Evolutionary conservation across 2,113 vertebrate species (phyloP), one percentile per base, ranked within the genome.

Genomic region (Gallinago undulata): DNA sequence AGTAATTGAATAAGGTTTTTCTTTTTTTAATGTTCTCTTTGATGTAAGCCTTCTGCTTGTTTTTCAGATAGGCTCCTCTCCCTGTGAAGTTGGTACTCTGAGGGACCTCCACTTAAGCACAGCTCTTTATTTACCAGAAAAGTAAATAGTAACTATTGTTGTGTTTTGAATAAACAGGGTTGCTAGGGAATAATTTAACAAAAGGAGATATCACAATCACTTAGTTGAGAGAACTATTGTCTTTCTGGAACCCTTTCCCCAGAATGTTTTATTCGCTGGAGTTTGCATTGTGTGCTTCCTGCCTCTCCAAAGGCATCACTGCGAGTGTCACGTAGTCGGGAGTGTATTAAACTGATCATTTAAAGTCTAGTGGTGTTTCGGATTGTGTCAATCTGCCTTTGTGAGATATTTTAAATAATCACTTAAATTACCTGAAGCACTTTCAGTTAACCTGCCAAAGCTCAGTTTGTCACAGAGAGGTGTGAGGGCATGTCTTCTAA

Each of bases 131-230:
- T 94, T 87, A 70, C 76, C 47, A 90, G 68, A 78, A 86, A 84
- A 92, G 66, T 93, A 89, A 92, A 95, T 84, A 94, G 50, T 56
- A 77, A 64, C 47, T 93, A 83, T 90, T 94, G 68, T 43, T 92
- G 55, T 82, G 60, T 67, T 95, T 94, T 80, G 59, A 90, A 86
- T 83, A 86, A 64, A 63, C 69, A 43, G 47, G 22, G 56, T 92
- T 93, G 60, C 60, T 90, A 78, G 76, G 88, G 73, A 92, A 57
- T 96, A 93, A 78, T 94, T 89, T 84, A 87, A 86, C 47, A 87
- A 69, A 88, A 78, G 62, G 59, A 62, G 25, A 67, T 83, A 50
- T 83, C 67, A 27, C 0, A 1, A 69, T 43, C 67, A 62, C n/a
- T 53, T 70, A 63, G 33, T 90, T 93, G 33, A 72, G 64, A 72